Conservation (phyloP, 2,797 vertebrate genomes). For the Pseudocheirus occidentalis region DNA sequence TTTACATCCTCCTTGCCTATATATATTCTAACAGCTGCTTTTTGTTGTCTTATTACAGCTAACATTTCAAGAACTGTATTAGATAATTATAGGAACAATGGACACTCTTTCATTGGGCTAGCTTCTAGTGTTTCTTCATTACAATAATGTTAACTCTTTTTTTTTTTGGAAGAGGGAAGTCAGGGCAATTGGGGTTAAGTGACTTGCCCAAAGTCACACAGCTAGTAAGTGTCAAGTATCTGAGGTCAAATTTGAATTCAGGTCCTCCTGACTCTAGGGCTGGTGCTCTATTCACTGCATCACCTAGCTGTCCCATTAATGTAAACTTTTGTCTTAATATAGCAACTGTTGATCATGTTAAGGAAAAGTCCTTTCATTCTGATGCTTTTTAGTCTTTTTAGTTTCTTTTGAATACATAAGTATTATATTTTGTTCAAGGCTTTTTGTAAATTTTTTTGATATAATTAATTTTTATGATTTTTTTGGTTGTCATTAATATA, state of each 20-base stretch:
- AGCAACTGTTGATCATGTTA: background rate
- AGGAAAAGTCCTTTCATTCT: background rate
- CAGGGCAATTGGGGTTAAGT: too few relatives aligned
- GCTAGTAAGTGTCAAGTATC: too few relatives aligned
- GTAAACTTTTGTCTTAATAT: background rate
- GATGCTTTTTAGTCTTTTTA: background rate
- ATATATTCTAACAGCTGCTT: background rate
- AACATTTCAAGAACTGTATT: background rate
- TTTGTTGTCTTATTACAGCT: background rate
- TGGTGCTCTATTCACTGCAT: too few relatives aligned
- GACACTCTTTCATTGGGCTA: background rate
- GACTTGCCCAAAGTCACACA: too few relatives aligned
- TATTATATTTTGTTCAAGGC: background rate
- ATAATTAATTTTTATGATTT: background rate
- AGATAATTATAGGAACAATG: background rate
- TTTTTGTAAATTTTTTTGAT: background rate
- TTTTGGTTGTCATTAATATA: background rate
- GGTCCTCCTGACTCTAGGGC: too few relatives aligned
- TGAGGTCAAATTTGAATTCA: too few relatives aligned
- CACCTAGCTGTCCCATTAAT: background rate
- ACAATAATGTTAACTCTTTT: background rate
- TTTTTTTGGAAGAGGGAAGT: too few relatives aligned
- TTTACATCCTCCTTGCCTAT: background rate
- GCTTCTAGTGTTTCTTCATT: background rate
- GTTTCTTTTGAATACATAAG: background rate